Evolutionary conservation across 2,888 invertebrate species (phyloP).

Genomic region (Rugalucina vietnamica): DNA sequence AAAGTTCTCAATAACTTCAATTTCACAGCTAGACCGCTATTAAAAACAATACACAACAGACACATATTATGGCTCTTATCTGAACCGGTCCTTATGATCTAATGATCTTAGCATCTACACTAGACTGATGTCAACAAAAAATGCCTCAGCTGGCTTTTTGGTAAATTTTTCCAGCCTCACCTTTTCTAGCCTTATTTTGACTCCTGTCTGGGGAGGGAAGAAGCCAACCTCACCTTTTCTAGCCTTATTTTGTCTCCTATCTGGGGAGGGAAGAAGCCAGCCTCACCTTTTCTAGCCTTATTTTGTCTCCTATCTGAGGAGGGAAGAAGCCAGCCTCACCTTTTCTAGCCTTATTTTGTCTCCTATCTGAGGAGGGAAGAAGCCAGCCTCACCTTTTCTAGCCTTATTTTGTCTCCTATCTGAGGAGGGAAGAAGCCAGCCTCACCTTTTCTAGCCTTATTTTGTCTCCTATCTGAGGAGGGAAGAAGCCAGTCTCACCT

Average conservation of each 20-base stretch:
- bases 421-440: slow-evolving; percentile 82
- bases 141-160: no score
- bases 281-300: slow-evolving; percentile 84
- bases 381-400: slow-evolving; percentile 84
- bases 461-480: slow-evolving; percentile 84
- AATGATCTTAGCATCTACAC: no score
- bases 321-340: slow-evolving; percentile 82
- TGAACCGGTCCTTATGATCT: no score
- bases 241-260: slow-evolving; percentile 84
- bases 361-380: slow-evolving; percentile 83
- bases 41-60: no score
- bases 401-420: slow-evolving; percentile 84
- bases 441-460: slow-evolving; percentile 85
- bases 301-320: slow-evolving; percentile 84
- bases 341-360: slow-evolving; percentile 85
- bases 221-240: slow-evolving; percentile 84
- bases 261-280: slow-evolving; percentile 82
- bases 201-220: slow-evolving; percentile 84
- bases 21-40: no score
- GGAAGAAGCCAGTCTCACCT: slow-evolving; percentile 82
- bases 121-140: no score
- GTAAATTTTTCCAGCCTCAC: no score
- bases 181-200: slow-evolving; percentile 85
- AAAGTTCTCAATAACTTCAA: no score
- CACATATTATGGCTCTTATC: no score